A percentile compares a stretch with the other conserved stretches of the same genome.
phyloP scores from a whole-genome alignment of 2,797 vertebrate species.

The Atherinosoma microstoma region DNA sequence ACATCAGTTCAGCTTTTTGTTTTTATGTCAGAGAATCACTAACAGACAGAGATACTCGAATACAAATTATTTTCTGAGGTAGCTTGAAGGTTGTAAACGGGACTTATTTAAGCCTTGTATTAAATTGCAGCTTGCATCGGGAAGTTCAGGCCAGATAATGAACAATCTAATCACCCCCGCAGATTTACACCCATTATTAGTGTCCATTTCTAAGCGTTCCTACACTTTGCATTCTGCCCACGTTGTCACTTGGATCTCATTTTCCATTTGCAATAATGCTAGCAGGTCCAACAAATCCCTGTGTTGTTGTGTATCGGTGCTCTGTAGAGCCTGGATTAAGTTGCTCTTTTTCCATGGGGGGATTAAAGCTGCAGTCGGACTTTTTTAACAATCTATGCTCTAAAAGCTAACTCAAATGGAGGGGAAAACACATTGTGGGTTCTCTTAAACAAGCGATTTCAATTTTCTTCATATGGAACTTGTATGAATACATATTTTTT shows the following conservation, averaged over 20 bases:
- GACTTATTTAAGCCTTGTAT: slow-evolving; percentile 47
- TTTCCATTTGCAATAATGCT: slow-evolving; percentile 55
- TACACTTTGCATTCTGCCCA: slow-evolving; percentile 49
- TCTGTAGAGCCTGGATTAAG: slow-evolving; percentile 42
- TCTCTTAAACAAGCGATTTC: slow-evolving; percentile 45
- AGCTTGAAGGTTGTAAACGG: slow-evolving; percentile 44
- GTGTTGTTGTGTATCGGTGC: slow-evolving; percentile 41
- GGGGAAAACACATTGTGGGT: slow-evolving; percentile 36
- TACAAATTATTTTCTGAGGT: slow-evolving; percentile 46
- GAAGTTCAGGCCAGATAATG: slow-evolving; percentile 54
- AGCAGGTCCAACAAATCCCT: slow-evolving; percentile 43
- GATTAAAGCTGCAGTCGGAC: slow-evolving; percentile 28
- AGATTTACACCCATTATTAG: slow-evolving; percentile 58
- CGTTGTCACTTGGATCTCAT: slow-evolving; percentile 45
- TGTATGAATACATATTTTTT: slow-evolving; percentile 34
- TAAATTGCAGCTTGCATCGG: slow-evolving; percentile 54
- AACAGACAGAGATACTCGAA: slow-evolving; percentile 35
- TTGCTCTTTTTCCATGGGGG: slow-evolving; percentile 17
- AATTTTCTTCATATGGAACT: slow-evolving; percentile 45
- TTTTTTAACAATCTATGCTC: slow-evolving; percentile 32
- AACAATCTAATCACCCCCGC: slow-evolving; percentile 57
- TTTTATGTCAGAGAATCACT: slow-evolving; percentile 47
- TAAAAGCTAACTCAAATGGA: slow-evolving; percentile 31
- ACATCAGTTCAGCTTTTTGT: slow-evolving; percentile 12
- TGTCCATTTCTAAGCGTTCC: slow-evolving; percentile 30